A percentile compares a stretch with the other conserved stretches of the same genome.
phyloP scores from a whole-genome alignment of 2,797 vertebrate species.

The Discoglossus pictus region DNA sequence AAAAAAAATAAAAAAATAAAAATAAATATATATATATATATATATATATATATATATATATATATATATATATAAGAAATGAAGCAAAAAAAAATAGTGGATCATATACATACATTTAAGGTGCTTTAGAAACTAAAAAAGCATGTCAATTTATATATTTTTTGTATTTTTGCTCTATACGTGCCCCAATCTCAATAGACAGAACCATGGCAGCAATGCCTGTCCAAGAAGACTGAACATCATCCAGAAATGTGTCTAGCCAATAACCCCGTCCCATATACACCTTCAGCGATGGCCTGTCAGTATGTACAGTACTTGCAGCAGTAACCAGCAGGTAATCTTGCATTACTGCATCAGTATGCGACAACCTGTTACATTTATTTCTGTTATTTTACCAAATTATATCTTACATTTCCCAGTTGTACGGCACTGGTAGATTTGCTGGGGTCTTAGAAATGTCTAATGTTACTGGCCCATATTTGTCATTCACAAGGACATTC shows the following conservation, averaged over 20 bases:
- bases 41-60: too few relatives aligned
- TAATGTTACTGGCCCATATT: neutral
- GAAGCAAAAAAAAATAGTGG: too few relatives aligned
- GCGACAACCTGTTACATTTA: slow-evolving; percentile 18
- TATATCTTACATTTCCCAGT: too few relatives aligned
- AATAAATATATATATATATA: too few relatives aligned
- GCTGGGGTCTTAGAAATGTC: neutral
- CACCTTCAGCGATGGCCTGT: neutral
- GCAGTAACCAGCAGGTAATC: neutral
- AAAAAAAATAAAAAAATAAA: too few relatives aligned
- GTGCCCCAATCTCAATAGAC: too few relatives aligned
- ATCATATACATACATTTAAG: too few relatives aligned
- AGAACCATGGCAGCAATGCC: neutral
- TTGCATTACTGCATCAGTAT: neutral
- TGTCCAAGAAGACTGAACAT: slow-evolving; percentile 2
- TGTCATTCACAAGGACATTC: slow-evolving; percentile 33
- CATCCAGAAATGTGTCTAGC: slow-evolving; percentile 7
- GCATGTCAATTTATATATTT: too few relatives aligned
- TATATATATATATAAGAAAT: too few relatives aligned
- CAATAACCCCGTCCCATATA: neutral
- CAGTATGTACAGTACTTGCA: neutral
- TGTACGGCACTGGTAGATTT: too few relatives aligned
- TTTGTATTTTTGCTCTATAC: too few relatives aligned
- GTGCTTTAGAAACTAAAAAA: too few relatives aligned
- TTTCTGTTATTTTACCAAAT: neutral